These are phyloP conservation scores for Ochotona princeps DNA, from an alignment of 2,113 vertebrate genomes.

Conservation along the genomic window DNA sequence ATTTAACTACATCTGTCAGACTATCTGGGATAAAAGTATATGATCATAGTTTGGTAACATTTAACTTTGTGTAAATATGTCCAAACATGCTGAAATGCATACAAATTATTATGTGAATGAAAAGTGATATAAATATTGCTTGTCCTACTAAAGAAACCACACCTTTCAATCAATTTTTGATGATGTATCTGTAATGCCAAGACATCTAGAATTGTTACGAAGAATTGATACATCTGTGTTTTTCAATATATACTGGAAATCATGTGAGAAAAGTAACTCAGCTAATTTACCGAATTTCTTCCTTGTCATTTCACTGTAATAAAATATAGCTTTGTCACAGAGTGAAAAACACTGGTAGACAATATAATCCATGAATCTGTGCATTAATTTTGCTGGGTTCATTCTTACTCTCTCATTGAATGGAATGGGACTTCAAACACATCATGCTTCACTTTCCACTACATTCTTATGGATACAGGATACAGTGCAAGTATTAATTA, in stretches of 20 bases:
- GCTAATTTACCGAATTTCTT: not conserved
- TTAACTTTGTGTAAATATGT: constrained; percentile 50
- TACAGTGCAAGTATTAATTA: constrained; percentile 72
- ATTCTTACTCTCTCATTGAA: not conserved
- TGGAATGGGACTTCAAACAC: constrained; percentile 6
- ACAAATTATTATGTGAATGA: constrained; percentile 18
- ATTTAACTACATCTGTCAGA: constrained; percentile 18
- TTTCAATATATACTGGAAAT: constrained; percentile 13
- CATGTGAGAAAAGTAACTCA: not conserved
- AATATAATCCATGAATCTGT: not conserved
- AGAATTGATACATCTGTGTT: not conserved
- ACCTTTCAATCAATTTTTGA: constrained; percentile 22
- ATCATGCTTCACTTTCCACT: constrained; percentile 43
- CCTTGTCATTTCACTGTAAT: not conserved
- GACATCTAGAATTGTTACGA: constrained; percentile 41
- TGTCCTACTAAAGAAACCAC: constrained; percentile 21
- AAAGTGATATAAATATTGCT: constrained; percentile 47
- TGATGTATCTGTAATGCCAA: constrained; percentile 11
- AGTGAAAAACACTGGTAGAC: not conserved
- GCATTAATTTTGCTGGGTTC: not conserved
- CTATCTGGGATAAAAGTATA: constrained; percentile 7
- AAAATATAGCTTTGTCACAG: constrained; percentile 31
- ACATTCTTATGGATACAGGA: constrained; percentile 41
- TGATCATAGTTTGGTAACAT: constrained; percentile 28
- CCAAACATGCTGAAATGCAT: constrained; percentile 23